A percentile compares a stretch with the other conserved stretches of the same genome.
Conservation (phyloP, 1,140 invertebrate genomes). For the Neotoxoptera formosana region DNA sequence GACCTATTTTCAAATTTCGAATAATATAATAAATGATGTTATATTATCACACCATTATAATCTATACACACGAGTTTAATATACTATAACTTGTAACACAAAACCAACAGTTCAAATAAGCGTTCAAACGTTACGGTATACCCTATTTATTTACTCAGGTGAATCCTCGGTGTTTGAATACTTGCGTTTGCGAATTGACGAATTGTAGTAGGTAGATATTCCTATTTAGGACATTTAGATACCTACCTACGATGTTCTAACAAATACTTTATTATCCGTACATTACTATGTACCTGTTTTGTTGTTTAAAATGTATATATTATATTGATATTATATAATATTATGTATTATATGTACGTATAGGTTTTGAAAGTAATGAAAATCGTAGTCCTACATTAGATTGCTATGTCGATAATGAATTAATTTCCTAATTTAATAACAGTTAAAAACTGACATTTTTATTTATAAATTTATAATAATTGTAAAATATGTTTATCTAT, state of each 20-base stretch:
- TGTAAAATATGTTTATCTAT: not conserved
- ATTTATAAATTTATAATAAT: not conserved
- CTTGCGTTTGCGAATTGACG: not conserved
- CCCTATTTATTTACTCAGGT: constrained; percentile 47
- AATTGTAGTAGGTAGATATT: not conserved
- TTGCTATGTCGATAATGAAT: not conserved
- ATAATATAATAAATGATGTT: not conserved
- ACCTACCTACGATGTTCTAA: not conserved
- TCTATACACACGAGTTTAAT: no score
- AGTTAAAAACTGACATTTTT: not conserved
- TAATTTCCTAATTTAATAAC: not conserved
- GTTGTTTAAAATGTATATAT: not conserved
- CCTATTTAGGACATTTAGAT: not conserved
- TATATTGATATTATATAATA: no score
- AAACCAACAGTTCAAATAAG: not conserved
- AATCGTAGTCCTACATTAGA: not conserved
- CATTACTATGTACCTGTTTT: not conserved
- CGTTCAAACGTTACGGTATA: not conserved
- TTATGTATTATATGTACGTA: not conserved
- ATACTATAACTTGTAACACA: not conserved
- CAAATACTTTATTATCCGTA: not conserved
- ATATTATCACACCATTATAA: not conserved
- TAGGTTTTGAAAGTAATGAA: not conserved
- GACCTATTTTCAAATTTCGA: constrained; percentile 25
- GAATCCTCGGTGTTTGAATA: not conserved